Evolutionary conservation across 2,888 invertebrate species (phyloP), one percentile per base, ranked within the genome.

Genomic region (Fissipunctia ypsillon): DNA sequence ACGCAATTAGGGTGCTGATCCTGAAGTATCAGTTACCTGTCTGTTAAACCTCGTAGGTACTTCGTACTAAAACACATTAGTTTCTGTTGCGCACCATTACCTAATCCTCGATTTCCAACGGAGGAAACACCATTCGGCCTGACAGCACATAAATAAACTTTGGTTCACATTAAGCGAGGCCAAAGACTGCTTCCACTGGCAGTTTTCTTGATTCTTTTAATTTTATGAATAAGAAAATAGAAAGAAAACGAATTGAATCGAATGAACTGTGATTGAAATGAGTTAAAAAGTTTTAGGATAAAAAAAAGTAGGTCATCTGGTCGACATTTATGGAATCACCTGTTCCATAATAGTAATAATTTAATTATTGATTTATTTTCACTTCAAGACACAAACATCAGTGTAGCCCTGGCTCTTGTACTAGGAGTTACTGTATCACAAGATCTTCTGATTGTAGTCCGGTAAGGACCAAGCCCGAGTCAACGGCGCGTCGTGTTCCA

Each of bases 121-220:
- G 14, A 71, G 72, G 50, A 73, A 79, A 73, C 45, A 64, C 57
- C 25, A 63, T 57, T 64, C 31, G 22, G 14, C 3, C n/a, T 59
- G 73, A 52, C 73, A 57, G 63, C 0, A 57, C 80, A 76, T 76
- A 73, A 59, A 76, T 76, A 73, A 78, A 65, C 19, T 59, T 73
- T n/a, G 50, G 41, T 52, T 52, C 64, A 19, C 52, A n/a, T 52
- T 79, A 41, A 16, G 38, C 41, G 14, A 45, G 25, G 45, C 16
- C 9, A 14, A 41, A 28, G 5, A 50, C 19, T 31, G 35, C 2
- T 43, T n/a, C 14, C 28, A 43, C 5, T n/a, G 0, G 12, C 9
- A 69, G 1, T 28, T 57, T 69, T 19, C 3, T 43, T 43, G 12
- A 5, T 12, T 38, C 3, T 48, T 25, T 19, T 41, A 22, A 31